Percentiles rank a stretch among this genome's conserved stretches.
phyloP scores from a whole-genome alignment of 2,888 invertebrate species.

The Clivina fossor region DNA sequence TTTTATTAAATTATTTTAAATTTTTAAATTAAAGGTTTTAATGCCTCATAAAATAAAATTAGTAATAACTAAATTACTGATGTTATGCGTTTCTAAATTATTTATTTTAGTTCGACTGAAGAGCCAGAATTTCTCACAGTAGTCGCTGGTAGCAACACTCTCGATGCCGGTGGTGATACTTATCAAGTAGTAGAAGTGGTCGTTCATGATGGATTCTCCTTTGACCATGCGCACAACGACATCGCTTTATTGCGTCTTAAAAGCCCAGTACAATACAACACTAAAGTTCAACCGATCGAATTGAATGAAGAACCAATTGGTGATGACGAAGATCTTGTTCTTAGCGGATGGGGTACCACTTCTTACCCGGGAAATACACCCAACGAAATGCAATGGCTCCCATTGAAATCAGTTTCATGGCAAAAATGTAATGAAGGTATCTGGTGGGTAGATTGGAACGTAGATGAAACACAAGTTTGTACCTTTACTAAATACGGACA shows the following conservation, averaged over 20 bases:
- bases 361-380: constrained; percentile 60
- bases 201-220: constrained; percentile 33
- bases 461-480: constrained; percentile 59
- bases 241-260: constrained; percentile 38
- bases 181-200: constrained; percentile 55
- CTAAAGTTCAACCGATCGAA: constrained; percentile 41
- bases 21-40: too few species aligned
- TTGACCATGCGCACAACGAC: constrained; percentile 36
- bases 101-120: background rate
- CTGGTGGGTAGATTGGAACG: constrained; percentile 50
- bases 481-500: constrained; percentile 60
- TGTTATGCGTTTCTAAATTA: too few species aligned
- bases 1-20: too few species aligned
- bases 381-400: constrained; percentile 59
- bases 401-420: constrained; percentile 55
- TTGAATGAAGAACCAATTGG: constrained; percentile 47
- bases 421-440: constrained; percentile 55
- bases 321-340: constrained; percentile 48
- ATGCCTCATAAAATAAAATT: too few species aligned
- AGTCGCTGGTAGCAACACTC: constrained; percentile 58
- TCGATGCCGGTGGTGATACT: constrained; percentile 52
- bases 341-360: constrained; percentile 57
- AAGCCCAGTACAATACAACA: constrained; percentile 27
- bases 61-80: too few species aligned
- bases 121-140: too few species aligned